Evolutionary conservation across 2,113 vertebrate species (phyloP).

Genomic region (Hippoglossus stenolepis): DNA sequence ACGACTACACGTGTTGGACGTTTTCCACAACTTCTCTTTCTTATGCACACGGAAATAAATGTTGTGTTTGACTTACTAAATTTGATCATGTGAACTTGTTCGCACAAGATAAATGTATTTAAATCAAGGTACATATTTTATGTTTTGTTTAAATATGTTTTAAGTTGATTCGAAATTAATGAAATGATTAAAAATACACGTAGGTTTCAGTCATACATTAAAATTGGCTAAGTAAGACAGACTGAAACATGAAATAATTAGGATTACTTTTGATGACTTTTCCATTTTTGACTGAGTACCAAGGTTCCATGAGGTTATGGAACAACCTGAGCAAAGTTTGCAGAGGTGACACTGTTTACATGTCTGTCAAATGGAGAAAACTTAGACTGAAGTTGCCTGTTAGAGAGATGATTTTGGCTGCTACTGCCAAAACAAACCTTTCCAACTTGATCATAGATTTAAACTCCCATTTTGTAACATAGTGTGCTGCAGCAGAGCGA

Average conservation of each 20-base stretch:
- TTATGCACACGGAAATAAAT: too few species aligned
- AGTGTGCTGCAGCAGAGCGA: slow-evolving; percentile 14
- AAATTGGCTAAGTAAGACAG: neutral
- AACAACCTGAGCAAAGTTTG: slow-evolving; percentile 13
- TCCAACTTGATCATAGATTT: slow-evolving; percentile 24
- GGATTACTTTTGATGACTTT: neutral
- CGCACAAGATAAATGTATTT: too few species aligned
- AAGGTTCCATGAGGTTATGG: neutral
- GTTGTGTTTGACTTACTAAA: too few species aligned
- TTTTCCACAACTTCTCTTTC: neutral
- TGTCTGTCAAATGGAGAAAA: slow-evolving; percentile 33
- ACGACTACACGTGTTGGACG: neutral
- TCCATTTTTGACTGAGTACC: neutral
- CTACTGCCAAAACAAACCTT: slow-evolving; percentile 56
- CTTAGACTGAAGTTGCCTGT: slow-evolving; percentile 40
- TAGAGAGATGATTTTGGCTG: neutral
- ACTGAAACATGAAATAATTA: neutral
- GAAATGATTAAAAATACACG: neutral
- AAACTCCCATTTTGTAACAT: slow-evolving; percentile 23
- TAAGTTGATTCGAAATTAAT: neutral
- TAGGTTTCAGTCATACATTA: too few species aligned
- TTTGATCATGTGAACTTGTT: too few species aligned
- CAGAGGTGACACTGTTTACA: slow-evolving; percentile 9
- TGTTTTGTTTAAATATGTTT: too few species aligned
- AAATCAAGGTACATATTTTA: too few species aligned